These are phyloP conservation scores for Hippocampus guttulatus DNA, from an alignment of 2,113 vertebrate genomes.

Conservation along the genomic window DNA sequence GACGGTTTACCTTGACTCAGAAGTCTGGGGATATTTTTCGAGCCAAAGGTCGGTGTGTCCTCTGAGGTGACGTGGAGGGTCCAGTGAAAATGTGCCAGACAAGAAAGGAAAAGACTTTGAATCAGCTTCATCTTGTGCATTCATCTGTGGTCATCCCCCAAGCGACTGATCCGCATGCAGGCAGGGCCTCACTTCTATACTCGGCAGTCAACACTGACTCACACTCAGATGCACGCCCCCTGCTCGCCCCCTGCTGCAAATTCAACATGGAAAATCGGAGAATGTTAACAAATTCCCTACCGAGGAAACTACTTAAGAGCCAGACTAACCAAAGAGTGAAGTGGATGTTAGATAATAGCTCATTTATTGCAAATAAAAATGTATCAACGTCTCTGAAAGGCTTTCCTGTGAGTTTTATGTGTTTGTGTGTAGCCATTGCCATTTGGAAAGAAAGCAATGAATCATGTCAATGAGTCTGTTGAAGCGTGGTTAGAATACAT, in stretches of 20 bases:
- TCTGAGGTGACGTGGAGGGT: background rate
- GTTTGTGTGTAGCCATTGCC: background rate
- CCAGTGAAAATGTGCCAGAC: background rate
- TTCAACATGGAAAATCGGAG: background rate
- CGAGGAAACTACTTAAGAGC: background rate
- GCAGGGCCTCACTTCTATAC: background rate
- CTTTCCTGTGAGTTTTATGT: background rate
- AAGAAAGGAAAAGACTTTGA: background rate
- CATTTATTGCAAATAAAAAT: background rate
- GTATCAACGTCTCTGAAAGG: background rate
- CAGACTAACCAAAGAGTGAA: background rate
- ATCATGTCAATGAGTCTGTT: background rate
- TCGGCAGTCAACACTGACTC: background rate
- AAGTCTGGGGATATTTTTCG: conserved; percentile 51
- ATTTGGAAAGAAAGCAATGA: background rate
- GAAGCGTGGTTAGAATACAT: background rate
- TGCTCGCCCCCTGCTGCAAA: background rate
- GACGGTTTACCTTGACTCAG: conserved; percentile 53
- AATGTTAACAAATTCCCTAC: background rate
- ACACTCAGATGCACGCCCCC: background rate
- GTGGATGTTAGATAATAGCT: background rate
- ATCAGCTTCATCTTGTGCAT: conserved; percentile 25
- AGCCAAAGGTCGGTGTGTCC: conserved; percentile 36
- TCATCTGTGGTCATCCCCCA: background rate
- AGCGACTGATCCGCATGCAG: background rate